Evolutionary conservation across 2,113 vertebrate species (phyloP), one percentile per base, ranked within the genome.

Genomic region (Ochotona curzoniae): DNA sequence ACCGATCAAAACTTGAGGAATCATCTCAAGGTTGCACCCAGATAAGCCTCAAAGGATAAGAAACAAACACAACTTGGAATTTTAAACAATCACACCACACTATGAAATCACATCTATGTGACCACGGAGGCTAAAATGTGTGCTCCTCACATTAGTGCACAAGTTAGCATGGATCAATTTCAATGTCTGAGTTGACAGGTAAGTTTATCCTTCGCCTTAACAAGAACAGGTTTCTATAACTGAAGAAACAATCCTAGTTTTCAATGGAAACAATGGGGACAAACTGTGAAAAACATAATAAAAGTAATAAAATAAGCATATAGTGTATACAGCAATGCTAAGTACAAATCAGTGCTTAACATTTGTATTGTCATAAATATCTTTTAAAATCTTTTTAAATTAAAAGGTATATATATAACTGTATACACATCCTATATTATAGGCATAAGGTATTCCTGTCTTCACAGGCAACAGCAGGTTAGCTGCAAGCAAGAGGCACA

Each of bases 1-100:
- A 73, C 51, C 35, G 67, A 83, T 94, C 70, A 74, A 23, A 74
- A 87, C 71, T 89, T 73, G 57, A 95, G 35, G 49, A 95, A 26
- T 91, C 67, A 94, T 74, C 91, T 90, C 18, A 47, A 49, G 70
- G 85, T 10, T 13, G 57, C 47, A 49, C 18, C 90, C 87, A 85
- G 54, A 83, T 82, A 82, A 80, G 49, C 51, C 66, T 71, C 91
- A 63, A 32, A 79, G 18, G 28, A 82, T 18, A 25, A 78, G 51
- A 81, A 89, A 21, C 25, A 85, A 94, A 91, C 47, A 47, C 21
- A 76, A 54, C 35, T 86, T 30, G 60, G 51, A 79, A 26, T 79
- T 75, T 60, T 90, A 88, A 70, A 93, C 83, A 83, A 85, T 32
- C 9, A 79, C 57, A 60, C 35, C 32, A 17, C 79, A 35, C 26